phyloP scores from a whole-genome alignment of 2,888 invertebrate genomes.

The Rhingia campestris region DNA sequence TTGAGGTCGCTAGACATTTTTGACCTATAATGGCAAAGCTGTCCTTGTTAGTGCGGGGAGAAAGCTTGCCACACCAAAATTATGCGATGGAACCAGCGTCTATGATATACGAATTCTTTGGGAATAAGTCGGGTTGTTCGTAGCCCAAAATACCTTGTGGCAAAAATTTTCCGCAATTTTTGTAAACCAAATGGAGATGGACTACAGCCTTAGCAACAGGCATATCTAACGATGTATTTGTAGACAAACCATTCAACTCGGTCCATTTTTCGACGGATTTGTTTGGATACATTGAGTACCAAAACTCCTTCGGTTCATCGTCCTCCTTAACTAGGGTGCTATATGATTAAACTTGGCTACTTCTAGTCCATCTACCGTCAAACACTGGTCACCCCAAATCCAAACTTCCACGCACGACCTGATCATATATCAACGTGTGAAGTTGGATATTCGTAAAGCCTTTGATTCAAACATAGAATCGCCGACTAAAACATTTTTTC shows the following conservation, averaged over 20 bases:
- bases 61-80: constrained; percentile 92
- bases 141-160: constrained; percentile 93
- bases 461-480: constrained; percentile 88
- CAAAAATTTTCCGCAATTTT: constrained; percentile 81
- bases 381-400: constrained; percentile 95
- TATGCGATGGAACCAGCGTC: constrained; percentile 92
- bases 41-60: constrained; percentile 76
- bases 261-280: background rate
- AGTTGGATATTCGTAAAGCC: constrained; percentile 87
- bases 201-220: constrained; percentile 77
- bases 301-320: constrained; percentile 82
- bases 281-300: constrained; percentile 64
- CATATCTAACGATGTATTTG: constrained; percentile 24
- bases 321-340: constrained; percentile 90
- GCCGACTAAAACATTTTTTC: constrained; percentile 85
- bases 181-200: constrained; percentile 79
- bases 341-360: constrained; percentile 90
- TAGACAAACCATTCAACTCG: constrained; percentile 64
- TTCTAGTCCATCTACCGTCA: constrained; percentile 96
- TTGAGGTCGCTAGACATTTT: constrained; percentile 84
- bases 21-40: constrained; percentile 78
- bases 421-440: constrained; percentile 90
- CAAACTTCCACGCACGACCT: constrained; percentile 86
- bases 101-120: constrained; percentile 93
- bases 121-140: constrained; percentile 90